phyloP scores from a whole-genome alignment of 2,888 invertebrate species.

The Andrena dorsata region DNA sequence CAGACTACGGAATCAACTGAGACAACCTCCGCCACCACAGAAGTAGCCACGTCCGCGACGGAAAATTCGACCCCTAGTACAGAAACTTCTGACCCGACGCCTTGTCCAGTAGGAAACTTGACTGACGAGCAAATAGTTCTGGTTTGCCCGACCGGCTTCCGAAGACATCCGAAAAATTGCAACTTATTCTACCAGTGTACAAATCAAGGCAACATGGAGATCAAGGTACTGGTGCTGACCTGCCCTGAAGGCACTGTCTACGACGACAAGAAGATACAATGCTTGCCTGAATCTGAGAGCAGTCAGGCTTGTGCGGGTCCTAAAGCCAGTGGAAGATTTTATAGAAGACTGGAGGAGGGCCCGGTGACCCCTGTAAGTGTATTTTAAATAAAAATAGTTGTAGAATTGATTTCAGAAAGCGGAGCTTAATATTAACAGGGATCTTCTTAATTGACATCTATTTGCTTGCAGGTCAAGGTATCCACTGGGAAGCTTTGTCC shows the following conservation, averaged over 20 bases:
- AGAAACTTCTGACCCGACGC: conserved; percentile 50
- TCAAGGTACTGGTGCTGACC: conserved; percentile 91
- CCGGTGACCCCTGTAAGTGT: conserved; percentile 88
- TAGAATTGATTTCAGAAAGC: too few species aligned
- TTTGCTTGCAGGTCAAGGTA: conserved; percentile 88
- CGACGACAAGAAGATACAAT: conserved; percentile 90
- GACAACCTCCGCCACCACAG: conserved; percentile 42
- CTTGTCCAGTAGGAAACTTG: conserved; percentile 84
- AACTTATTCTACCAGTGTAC: conserved; percentile 94
- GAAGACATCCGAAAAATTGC: conserved; percentile 93
- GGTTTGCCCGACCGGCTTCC: conserved; percentile 93
- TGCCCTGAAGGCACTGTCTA: conserved; percentile 93
- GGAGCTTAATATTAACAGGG: background rate
- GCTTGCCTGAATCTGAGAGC: conserved; percentile 88
- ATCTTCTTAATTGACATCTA: conserved; percentile 10
- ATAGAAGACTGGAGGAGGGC: conserved; percentile 86
- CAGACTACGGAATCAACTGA: conserved; percentile 55
- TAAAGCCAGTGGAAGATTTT: conserved; percentile 86
- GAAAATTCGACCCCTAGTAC: conserved; percentile 42
- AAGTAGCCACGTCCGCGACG: conserved; percentile 2
- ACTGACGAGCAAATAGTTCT: conserved; percentile 90
- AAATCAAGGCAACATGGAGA: conserved; percentile 88
- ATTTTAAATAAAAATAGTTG: background rate
- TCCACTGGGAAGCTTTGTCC: conserved; percentile 88
- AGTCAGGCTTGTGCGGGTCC: conserved; percentile 87